phyloP scores from a whole-genome alignment of 2,113 vertebrate genomes.

The Axis porcinus region DNA sequence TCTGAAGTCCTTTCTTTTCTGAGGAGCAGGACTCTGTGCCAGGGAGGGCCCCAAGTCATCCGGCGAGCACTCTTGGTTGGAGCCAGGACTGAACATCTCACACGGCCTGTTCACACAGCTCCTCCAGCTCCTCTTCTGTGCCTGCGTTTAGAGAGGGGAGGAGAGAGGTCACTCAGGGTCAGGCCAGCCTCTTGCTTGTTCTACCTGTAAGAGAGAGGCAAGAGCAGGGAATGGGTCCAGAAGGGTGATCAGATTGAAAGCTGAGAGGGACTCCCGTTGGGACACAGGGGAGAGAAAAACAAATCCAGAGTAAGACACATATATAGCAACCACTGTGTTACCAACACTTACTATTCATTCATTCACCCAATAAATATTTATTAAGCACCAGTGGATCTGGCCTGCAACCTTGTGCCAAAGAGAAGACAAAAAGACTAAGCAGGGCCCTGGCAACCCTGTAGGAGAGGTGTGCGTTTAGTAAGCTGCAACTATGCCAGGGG shows the following conservation, averaged over 20 bases:
- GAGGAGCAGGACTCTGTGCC: neutral
- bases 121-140: constrained; percentile 89
- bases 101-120: constrained; percentile 87
- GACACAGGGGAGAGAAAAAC: neutral
- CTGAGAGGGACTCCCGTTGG: neutral
- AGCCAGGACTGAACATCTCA: constrained; percentile 70
- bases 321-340: constrained; percentile 4
- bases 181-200: neutral
- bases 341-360: constrained; percentile 14
- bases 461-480: neutral
- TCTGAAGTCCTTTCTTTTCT: constrained; percentile 49
- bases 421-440: constrained; percentile 11
- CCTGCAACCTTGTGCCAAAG: neutral
- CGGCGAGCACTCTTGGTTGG: neutral
- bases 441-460: neutral
- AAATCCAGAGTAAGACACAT: constrained; percentile 33
- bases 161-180: constrained; percentile 19
- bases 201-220: neutral
- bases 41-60: neutral
- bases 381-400: constrained; percentile 13
- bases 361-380: constrained; percentile 35
- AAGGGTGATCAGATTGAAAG: constrained; percentile 10
- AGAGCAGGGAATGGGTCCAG: neutral
- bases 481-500: neutral
- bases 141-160: constrained; percentile 80